Conservation (phyloP, 2,888 invertebrate species). For the Amiota communis region DNA sequence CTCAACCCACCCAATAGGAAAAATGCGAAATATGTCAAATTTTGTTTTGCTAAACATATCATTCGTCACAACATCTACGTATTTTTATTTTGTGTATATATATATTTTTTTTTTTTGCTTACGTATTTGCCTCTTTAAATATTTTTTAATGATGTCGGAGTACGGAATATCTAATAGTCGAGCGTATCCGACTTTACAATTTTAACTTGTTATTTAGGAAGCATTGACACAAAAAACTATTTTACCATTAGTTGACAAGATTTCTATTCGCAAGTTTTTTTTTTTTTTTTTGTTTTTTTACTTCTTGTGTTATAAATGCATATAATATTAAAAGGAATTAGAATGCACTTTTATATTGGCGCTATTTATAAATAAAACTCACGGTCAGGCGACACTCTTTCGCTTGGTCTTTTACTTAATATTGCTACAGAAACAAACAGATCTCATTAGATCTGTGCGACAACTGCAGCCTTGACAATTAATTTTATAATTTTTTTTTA, state of each 20-base stretch:
- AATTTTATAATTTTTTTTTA: neutral
- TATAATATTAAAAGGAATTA: constrained; percentile 4
- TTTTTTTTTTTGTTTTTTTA: constrained; percentile 2
- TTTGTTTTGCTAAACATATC: too few species aligned
- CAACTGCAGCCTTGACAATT: constrained; percentile 35
- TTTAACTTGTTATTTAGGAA: too few species aligned
- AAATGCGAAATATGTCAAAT: too few species aligned
- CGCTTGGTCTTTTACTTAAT: constrained; percentile 49
- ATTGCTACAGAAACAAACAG: constrained; percentile 11
- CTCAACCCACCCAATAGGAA: too few species aligned
- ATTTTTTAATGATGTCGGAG: too few species aligned
- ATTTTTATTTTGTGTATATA: too few species aligned
- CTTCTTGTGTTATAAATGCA: neutral
- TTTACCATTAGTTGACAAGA: neutral
- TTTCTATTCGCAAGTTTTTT: neutral
- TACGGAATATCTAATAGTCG: too few species aligned
- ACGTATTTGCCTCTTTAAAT: too few species aligned
- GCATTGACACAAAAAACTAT: too few species aligned
- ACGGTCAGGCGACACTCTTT: constrained; percentile 37
- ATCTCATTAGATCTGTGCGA: neutral
- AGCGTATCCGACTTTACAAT: too few species aligned
- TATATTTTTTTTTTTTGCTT: too few species aligned
- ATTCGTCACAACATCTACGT: too few species aligned
- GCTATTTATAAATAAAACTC: constrained; percentile 42
- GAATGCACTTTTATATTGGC: constrained; percentile 1